Percentiles rank a stretch among this genome's conserved stretches.
These are phyloP conservation scores for Trilocha varians DNA, from an alignment of 2,888 invertebrate species.

Conservation along the genomic window DNA sequence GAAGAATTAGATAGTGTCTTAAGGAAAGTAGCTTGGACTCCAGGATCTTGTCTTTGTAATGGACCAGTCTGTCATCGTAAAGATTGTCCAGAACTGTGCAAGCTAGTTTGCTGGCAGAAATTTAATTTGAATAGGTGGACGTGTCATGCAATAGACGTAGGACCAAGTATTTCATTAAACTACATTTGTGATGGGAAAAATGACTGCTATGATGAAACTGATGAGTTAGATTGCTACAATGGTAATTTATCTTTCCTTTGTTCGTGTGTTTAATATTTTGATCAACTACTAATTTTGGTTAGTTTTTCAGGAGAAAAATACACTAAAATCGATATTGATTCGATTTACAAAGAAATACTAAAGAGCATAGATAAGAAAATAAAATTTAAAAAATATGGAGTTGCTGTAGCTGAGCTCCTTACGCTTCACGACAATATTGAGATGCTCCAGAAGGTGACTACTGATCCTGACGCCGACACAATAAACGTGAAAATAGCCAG, in stretches of 20 bases:
- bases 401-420: slow-evolving; percentile 21
- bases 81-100: slow-evolving; percentile 33
- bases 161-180: slow-evolving; percentile 29
- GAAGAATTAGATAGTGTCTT: slow-evolving; percentile 10
- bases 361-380: slow-evolving; percentile 28
- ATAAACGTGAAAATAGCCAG: slow-evolving; percentile 24
- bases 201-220: slow-evolving; percentile 52
- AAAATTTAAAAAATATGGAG: slow-evolving; percentile 18
- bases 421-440: slow-evolving; percentile 23
- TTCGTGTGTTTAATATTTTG: not conserved
- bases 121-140: slow-evolving; percentile 32
- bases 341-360: slow-evolving; percentile 28
- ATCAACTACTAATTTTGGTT: not conserved
- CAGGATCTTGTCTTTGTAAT: slow-evolving; percentile 34
- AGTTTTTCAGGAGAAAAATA: slow-evolving; percentile 22
- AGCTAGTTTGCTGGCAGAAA: slow-evolving; percentile 38
- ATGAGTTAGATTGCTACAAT: slow-evolving; percentile 40
- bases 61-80: slow-evolving; percentile 23
- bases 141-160: slow-evolving; percentile 34
- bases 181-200: slow-evolving; percentile 53
- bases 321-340: slow-evolving; percentile 34
- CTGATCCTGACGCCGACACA: slow-evolving; percentile 17
- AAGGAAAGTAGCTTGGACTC: slow-evolving; percentile 13
- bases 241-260: slow-evolving; percentile 20
- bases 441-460: slow-evolving; percentile 27